phyloP scores from a whole-genome alignment of 1,140 invertebrate genomes.

The Rhopalosiphum maidis region DNA sequence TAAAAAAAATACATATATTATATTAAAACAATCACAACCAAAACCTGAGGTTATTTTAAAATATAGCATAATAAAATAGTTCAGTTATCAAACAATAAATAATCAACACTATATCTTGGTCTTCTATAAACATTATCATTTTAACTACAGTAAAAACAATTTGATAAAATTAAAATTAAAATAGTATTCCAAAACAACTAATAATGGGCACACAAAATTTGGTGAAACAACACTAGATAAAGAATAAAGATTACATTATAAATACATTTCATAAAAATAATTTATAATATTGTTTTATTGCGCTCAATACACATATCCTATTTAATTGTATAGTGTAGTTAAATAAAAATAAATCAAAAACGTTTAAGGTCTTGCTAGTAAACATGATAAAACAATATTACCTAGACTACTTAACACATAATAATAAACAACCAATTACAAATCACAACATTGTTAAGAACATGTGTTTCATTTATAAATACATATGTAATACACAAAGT shows the following conservation, averaged over 20 bases:
- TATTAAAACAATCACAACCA: slow-evolving; percentile 49
- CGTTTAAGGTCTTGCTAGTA: not conserved
- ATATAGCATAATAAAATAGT: slow-evolving; percentile 32
- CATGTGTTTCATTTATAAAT: slow-evolving; percentile 28
- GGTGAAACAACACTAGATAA: slow-evolving; percentile 11
- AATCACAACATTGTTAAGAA: slow-evolving; percentile 7
- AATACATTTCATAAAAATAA: not conserved
- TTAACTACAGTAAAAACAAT: not conserved
- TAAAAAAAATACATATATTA: slow-evolving; percentile 39
- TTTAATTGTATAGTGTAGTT: not conserved
- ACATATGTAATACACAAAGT: not conserved
- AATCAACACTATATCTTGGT: not conserved
- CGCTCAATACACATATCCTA: not conserved
- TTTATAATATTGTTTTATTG: not conserved
- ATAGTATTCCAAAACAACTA: not conserved
- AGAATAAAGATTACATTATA: not conserved
- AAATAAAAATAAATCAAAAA: not conserved
- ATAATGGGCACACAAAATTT: not conserved
- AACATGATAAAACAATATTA: slow-evolving; percentile 7
- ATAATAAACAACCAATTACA: not conserved
- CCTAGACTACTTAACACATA: not conserved
- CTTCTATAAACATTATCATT: not conserved
- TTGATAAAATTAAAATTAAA: not conserved
- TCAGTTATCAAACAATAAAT: slow-evolving; percentile 9
- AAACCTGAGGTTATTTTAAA: slow-evolving; percentile 22